phyloP scores from a whole-genome alignment of 2,113 vertebrate species.

The Benitochromis conjunctus region DNA sequence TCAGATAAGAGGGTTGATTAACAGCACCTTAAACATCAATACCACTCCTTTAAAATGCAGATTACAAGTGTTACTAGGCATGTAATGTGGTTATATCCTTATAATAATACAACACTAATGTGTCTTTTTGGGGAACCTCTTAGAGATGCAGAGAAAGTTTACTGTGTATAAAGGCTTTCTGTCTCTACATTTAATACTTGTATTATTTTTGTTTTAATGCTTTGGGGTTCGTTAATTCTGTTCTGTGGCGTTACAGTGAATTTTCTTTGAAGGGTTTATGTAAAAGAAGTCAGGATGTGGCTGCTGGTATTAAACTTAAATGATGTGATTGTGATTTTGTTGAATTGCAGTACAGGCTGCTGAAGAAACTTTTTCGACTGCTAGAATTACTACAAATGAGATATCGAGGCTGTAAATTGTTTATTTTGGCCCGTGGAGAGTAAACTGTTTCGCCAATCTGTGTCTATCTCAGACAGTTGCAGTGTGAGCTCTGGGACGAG shows the following conservation, averaged over 20 bases:
- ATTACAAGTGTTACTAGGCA: neutral
- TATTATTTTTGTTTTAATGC: neutral
- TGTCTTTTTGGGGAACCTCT: neutral
- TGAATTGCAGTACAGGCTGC: too few species aligned
- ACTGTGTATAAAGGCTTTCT: neutral
- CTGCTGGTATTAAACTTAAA: neutral
- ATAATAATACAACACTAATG: neutral
- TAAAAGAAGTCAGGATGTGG: neutral
- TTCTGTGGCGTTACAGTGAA: neutral
- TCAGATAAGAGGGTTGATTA: neutral
- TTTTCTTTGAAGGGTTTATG: neutral
- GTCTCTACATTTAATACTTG: neutral
- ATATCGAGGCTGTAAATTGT: neutral
- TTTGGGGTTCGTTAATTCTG: fast-evolving
- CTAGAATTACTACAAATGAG: neutral
- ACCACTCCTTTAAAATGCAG: too few species aligned
- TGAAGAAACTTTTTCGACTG: neutral
- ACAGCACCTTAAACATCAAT: neutral
- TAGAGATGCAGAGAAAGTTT: neutral
- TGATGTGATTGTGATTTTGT: neutral
- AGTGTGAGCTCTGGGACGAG: neutral
- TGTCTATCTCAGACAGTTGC: neutral
- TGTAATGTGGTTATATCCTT: neutral
- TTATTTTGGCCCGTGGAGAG: neutral
- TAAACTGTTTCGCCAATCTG: neutral